Conservation (phyloP, 2,797 vertebrate genomes). For the Zalophus californianus region DNA sequence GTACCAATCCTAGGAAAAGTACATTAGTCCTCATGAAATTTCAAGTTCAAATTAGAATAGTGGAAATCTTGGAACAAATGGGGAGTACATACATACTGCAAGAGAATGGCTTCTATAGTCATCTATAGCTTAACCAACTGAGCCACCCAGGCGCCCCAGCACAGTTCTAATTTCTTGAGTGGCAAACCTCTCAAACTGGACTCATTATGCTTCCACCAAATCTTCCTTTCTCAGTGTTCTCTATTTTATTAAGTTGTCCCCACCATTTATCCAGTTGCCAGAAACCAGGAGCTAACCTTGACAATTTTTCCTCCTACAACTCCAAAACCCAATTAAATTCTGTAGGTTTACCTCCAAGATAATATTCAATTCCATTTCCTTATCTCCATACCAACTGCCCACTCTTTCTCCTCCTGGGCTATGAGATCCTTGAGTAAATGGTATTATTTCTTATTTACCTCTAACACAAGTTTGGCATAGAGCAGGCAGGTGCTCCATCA, state of each 20-base stretch:
- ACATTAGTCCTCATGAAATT: background rate
- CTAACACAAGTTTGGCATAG: background rate
- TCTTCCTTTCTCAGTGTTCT: background rate
- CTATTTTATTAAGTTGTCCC: background rate
- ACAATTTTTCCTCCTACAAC: background rate
- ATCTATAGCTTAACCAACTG: background rate
- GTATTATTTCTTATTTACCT: background rate
- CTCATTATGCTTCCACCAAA: background rate
- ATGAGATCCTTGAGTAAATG: background rate
- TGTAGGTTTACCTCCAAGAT: background rate
- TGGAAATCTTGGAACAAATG: background rate
- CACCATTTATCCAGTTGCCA: background rate
- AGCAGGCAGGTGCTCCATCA: background rate
- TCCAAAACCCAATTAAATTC: background rate
- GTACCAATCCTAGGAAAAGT: background rate
- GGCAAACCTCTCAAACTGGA: background rate
- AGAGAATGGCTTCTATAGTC: background rate
- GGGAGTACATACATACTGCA: background rate
- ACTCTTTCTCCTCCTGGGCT: background rate
- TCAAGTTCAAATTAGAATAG: background rate
- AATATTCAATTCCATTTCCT: background rate
- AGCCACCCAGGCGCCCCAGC: background rate
- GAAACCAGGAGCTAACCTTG: background rate
- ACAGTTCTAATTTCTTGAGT: background rate
- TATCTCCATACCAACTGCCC: background rate